Conservation (phyloP, 2,888 invertebrate species). For the Imbricaverruca yamaguchii region DNA sequence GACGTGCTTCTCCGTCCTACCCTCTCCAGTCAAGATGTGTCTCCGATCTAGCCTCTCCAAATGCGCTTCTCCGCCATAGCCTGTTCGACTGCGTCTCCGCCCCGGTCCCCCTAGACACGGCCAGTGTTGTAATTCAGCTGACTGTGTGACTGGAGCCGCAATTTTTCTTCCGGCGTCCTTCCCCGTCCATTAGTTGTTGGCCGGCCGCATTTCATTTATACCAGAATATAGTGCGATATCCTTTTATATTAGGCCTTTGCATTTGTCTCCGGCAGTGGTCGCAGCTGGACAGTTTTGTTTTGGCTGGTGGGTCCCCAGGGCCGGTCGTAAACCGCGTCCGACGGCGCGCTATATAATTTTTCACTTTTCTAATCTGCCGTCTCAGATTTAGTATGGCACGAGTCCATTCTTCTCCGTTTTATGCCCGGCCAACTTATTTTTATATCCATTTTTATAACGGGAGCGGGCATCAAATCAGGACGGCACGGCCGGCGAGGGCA, state of each 20-base stretch:
- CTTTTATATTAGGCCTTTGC: conserved; percentile 18
- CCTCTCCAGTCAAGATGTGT: no score
- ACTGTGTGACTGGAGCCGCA: background rate
- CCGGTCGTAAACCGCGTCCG: background rate
- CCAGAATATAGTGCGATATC: conserved; percentile 14
- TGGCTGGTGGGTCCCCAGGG: background rate
- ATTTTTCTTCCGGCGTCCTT: background rate
- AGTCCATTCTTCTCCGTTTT: conserved; percentile 19
- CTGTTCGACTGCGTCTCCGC: no score
- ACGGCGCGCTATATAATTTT: conserved; percentile 11
- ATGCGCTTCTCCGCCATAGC: no score
- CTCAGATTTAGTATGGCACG: conserved; percentile 15
- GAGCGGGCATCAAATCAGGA: conserved; percentile 15
- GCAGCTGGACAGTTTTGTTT: conserved; percentile 6
- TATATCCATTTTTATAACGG: conserved; percentile 20
- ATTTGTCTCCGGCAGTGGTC: background rate
- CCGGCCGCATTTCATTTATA: background rate
- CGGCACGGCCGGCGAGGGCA: background rate
- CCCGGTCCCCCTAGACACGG: no score
- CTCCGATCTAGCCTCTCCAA: no score
- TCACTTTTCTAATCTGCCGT: conserved; percentile 19
- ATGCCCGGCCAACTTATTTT: conserved; percentile 20
- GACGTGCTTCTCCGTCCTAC: no score
- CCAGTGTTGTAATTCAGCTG: background rate
- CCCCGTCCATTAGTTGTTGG: background rate